phyloP scores from a whole-genome alignment of 1,140 invertebrate genomes.

The Gonatopus flavifemur region DNA sequence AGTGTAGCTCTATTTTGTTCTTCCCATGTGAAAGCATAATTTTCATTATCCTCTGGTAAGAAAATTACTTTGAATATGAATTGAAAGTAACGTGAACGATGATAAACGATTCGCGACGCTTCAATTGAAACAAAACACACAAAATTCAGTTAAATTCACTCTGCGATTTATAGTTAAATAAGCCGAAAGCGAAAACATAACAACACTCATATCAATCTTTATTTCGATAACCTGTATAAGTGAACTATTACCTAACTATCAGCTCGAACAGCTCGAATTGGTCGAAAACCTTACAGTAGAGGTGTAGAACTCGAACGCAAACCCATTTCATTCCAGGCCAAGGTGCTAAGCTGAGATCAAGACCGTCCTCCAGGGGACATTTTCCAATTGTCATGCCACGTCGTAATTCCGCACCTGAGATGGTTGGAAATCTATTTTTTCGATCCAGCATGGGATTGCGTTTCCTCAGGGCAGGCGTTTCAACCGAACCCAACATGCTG shows the following conservation, averaged over 20 bases:
- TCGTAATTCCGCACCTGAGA: constrained; percentile 49
- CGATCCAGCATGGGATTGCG: constrained; percentile 35
- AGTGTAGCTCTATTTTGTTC: too few relatives aligned
- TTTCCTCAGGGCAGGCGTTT: not conserved
- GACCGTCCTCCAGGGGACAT: constrained; percentile 52
- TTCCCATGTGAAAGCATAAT: too few relatives aligned
- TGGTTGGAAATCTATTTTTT: constrained; percentile 48
- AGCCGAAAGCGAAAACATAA: not conserved
- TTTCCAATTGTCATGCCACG: constrained; percentile 43
- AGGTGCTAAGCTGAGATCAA: constrained; percentile 57
- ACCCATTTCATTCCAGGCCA: constrained; percentile 79
- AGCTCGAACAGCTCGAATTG: constrained; percentile 75
- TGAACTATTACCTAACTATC: constrained; percentile 70
- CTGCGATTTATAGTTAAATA: too few relatives aligned
- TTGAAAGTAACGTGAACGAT: too few relatives aligned
- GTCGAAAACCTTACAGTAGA: constrained; percentile 83
- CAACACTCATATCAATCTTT: too few relatives aligned
- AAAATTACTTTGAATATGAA: too few relatives aligned
- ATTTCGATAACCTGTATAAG: too few relatives aligned
- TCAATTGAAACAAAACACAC: too few relatives aligned
- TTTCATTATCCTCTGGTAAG: too few relatives aligned
- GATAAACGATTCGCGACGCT: too few relatives aligned
- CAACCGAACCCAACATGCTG: constrained; percentile 23
- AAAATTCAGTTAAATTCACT: too few relatives aligned
- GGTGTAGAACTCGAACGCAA: constrained; percentile 76